Conservation (phyloP, 2,113 vertebrate species). For the Nycticebus coucang region DNA sequence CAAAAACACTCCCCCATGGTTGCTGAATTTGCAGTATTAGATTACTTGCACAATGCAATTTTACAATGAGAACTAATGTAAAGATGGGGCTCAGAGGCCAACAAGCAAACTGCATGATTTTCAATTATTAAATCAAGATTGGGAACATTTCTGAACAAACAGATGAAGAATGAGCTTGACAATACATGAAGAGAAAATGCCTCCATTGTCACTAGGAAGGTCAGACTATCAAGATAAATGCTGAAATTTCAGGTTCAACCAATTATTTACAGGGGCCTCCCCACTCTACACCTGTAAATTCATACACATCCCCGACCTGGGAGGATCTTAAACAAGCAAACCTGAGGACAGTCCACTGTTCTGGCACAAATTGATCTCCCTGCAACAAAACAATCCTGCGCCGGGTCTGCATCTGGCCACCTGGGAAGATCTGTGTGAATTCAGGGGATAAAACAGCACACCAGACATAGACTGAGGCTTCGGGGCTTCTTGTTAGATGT, state of each 20-base stretch:
- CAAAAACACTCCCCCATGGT: not conserved
- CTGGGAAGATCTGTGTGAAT: not conserved
- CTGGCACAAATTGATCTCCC: not conserved
- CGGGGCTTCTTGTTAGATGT: not conserved
- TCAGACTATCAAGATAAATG: slow-evolving; percentile 44
- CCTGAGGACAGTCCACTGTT: not conserved
- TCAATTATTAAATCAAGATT: slow-evolving; percentile 65
- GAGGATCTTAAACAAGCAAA: not conserved
- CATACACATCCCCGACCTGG: not conserved
- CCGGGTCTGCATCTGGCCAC: not conserved
- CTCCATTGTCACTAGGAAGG: slow-evolving; percentile 53
- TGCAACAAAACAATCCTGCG: not conserved
- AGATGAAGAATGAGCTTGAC: slow-evolving; percentile 53
- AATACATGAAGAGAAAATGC: slow-evolving; percentile 63
- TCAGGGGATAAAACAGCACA: not conserved
- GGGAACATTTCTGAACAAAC: slow-evolving; percentile 50
- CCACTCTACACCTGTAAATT: not conserved
- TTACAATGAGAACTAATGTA: slow-evolving; percentile 37
- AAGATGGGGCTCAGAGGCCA: not conserved
- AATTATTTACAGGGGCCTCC: not conserved
- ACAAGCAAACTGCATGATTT: slow-evolving; percentile 57
- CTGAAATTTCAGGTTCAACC: slow-evolving; percentile 32
- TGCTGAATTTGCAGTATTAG: not conserved
- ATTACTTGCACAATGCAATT: not conserved
- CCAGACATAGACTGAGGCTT: not conserved